phyloP scores from a whole-genome alignment of 2,797 vertebrate genomes.

The Sphenopsis melanotis region DNA sequence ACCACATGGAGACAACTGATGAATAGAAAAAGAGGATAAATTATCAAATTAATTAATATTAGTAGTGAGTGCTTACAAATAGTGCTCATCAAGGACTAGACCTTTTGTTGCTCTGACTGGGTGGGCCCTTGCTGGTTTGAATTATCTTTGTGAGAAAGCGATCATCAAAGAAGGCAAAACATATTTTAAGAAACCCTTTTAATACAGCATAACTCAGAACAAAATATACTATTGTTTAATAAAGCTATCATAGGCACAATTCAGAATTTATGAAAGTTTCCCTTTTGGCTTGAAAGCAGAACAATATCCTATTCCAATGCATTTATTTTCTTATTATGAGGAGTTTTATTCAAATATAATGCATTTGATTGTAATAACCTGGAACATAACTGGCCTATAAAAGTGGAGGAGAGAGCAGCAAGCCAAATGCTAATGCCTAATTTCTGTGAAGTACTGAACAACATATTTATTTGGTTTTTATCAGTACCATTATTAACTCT shows the following conservation, averaged over 20 bases:
- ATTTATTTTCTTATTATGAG: background rate
- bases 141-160: conserved; percentile 51
- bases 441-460: background rate
- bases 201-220: conserved; percentile 11
- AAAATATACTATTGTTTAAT: conserved; percentile 36
- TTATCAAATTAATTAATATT: conserved; percentile 65
- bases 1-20: conserved; percentile 58
- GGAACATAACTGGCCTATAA: background rate
- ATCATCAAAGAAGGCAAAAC: conserved; percentile 48
- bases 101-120: background rate
- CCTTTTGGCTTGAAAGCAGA: conserved; percentile 21
- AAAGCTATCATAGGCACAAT: background rate
- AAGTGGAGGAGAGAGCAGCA: background rate
- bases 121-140: conserved; percentile 39
- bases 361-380: background rate
- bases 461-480: background rate
- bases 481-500: background rate
- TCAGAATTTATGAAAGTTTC: conserved; percentile 3
- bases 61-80: conserved; percentile 63
- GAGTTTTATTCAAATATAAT: background rate
- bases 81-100: background rate
- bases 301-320: background rate
- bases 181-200: conserved; percentile 48
- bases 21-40: conserved; percentile 42
- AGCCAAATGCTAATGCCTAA: background rate